Conservation (phyloP, 2,888 invertebrate genomes). For the Actias luna region DNA sequence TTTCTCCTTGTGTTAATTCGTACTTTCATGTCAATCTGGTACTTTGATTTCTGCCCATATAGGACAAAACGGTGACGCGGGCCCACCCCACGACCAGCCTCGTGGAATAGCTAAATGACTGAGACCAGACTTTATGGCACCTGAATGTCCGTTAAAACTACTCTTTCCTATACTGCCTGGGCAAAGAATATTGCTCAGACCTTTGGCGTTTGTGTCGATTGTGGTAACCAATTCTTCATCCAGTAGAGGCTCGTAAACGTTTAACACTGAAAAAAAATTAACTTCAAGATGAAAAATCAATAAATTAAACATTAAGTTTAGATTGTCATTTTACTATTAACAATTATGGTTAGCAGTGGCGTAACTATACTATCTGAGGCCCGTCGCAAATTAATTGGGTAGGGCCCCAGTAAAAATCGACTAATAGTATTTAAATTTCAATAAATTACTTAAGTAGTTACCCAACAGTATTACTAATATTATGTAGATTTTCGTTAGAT, state of each 20-base stretch:
- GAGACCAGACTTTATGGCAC: conserved; percentile 86
- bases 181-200: conserved; percentile 57
- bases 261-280: conserved; percentile 45
- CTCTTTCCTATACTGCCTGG: conserved; percentile 50
- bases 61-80: conserved; percentile 88
- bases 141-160: conserved; percentile 78
- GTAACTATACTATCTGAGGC: too few species aligned
- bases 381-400: too few species aligned
- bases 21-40: conserved; percentile 64
- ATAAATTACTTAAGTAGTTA: too few species aligned
- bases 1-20: conserved; percentile 26
- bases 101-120: conserved; percentile 90
- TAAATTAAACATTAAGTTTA: not conserved
- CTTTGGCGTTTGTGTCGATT: conserved; percentile 51
- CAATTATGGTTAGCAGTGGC: too few species aligned
- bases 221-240: conserved; percentile 58
- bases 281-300: not conserved
- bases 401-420: too few species aligned
- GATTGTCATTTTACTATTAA: not conserved
- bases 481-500: too few species aligned
- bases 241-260: conserved; percentile 58
- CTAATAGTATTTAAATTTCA: too few species aligned
- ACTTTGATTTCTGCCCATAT: conserved; percentile 86
- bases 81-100: conserved; percentile 93
- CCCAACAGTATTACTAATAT: too few species aligned